Percentiles rank a stretch among this genome's conserved stretches.
phyloP scores from a whole-genome alignment of 1,140 invertebrate genomes.

The Lepidotrigona ventralis region DNA sequence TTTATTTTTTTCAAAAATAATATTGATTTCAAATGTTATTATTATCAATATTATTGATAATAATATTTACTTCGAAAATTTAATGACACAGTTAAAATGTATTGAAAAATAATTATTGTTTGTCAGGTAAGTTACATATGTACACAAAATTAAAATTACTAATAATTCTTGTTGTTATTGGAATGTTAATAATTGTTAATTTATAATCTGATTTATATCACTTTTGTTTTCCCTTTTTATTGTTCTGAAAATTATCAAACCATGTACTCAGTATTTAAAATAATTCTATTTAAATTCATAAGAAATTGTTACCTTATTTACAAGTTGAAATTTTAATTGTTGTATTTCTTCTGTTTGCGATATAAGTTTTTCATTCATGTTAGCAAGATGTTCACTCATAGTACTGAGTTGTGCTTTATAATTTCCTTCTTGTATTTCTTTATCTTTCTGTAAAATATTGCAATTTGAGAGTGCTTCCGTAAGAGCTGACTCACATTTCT shows the following conservation, averaged over 20 bases:
- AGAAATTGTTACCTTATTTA: conserved; percentile 76
- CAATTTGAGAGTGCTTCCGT: conserved; percentile 78
- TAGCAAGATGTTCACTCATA: conserved; percentile 95
- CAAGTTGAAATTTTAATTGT: conserved; percentile 81
- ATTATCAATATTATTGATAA: not conserved
- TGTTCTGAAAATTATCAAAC: conserved; percentile 72
- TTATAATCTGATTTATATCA: conserved; percentile 61
- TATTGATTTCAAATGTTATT: too few relatives aligned
- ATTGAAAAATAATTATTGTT: conserved; percentile 49
- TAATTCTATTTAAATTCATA: conserved; percentile 15
- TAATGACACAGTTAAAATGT: conserved; percentile 59
- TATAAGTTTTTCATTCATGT: conserved; percentile 93
- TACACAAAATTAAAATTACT: conserved; percentile 72
- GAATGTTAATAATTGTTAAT: conserved; percentile 72
- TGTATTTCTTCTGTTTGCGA: conserved; percentile 89
- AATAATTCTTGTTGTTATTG: conserved; percentile 61
- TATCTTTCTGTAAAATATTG: conserved; percentile 80
- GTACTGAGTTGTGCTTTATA: conserved; percentile 94
- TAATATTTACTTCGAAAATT: conserved; percentile 68
- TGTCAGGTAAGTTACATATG: conserved; percentile 59
- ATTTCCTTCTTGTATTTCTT: conserved; percentile 82
- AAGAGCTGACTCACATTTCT: conserved; percentile 79
- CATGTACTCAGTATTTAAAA: conserved; percentile 16
- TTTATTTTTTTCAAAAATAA: conserved; percentile 73
- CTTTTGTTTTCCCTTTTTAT: conserved; percentile 76